These are phyloP conservation scores for Torymus aiolomorphi DNA, from an alignment of 2,888 invertebrate genomes.

Conservation along the genomic window DNA sequence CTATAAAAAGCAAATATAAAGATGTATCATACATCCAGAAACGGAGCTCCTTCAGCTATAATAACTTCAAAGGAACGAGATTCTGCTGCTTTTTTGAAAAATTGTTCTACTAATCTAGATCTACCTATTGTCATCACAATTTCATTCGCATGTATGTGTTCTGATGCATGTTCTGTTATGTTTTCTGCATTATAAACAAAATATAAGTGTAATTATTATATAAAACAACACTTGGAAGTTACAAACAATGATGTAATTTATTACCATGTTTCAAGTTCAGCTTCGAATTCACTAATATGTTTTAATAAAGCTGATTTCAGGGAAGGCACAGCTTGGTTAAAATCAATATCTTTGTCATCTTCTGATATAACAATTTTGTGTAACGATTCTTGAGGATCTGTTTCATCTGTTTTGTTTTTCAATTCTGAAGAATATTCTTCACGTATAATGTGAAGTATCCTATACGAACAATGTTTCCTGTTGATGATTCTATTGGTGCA, in stretches of 20 bases:
- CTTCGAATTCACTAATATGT: constrained; percentile 86
- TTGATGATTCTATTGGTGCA: constrained; percentile 86
- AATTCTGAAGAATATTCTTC: constrained; percentile 84
- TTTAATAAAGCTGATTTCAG: constrained; percentile 83
- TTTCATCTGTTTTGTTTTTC: constrained; percentile 76
- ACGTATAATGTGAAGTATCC: constrained; percentile 87
- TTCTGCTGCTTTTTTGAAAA: constrained; percentile 88
- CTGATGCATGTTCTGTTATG: constrained; percentile 89
- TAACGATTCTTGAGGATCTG: constrained; percentile 81
- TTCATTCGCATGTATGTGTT: constrained; percentile 94
- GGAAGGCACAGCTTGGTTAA: constrained; percentile 79
- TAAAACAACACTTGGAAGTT: too few relatives aligned
- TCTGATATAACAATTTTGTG: constrained; percentile 85
- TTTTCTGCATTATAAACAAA: constrained; percentile 81
- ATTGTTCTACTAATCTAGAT: constrained; percentile 88
- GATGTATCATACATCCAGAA: constrained; percentile 72
- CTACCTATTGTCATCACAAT: constrained; percentile 90
- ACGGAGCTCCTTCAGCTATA: constrained; percentile 83
- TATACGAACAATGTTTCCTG: constrained; percentile 89
- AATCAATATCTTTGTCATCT: constrained; percentile 80
- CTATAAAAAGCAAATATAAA: constrained; percentile 4
- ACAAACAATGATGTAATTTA: constrained; percentile 1
- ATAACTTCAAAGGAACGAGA: constrained; percentile 89
- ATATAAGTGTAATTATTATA: too few relatives aligned
- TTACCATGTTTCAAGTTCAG: constrained; percentile 88